Percentiles rank a stretch among this genome's conserved stretches.
These are phyloP conservation scores for Australoheros facetus DNA, from an alignment of 2,797 vertebrate species.

Conservation along the genomic window DNA sequence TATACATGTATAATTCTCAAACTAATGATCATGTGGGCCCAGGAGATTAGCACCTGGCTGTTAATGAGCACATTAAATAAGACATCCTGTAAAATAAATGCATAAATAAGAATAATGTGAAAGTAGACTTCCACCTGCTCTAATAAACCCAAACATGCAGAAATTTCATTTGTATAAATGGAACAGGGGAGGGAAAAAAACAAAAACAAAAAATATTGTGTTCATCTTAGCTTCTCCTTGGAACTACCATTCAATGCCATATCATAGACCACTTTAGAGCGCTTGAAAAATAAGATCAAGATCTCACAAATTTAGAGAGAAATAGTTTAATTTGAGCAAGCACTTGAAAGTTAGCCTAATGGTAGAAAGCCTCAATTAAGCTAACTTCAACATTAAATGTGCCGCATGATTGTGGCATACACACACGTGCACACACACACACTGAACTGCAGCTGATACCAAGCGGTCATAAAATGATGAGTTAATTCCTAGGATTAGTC, in stretches of 20 bases:
- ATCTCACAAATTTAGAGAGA: no score
- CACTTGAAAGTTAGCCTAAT: not conserved
- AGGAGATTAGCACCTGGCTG: not conserved
- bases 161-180: not conserved
- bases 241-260: not conserved
- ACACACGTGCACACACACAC: not conserved
- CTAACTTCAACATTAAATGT: not conserved
- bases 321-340: not conserved
- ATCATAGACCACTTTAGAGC: not conserved
- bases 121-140: no score
- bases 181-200: no score
- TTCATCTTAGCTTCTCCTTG: not conserved
- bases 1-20: not conserved
- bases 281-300: no score
- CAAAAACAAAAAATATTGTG: not conserved
- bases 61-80: no score
- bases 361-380: not conserved
- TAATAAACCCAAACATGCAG: not conserved
- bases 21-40: not conserved
- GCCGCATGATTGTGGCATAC: not conserved
- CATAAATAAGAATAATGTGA: not conserved
- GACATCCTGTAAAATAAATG: not conserved
- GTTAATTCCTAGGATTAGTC: no score
- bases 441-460: not conserved
- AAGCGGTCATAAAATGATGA: not conserved